Base-by-base conservation (phyloP, 2,113 vertebrate species). In the Chaetodon auriga region DNA sequence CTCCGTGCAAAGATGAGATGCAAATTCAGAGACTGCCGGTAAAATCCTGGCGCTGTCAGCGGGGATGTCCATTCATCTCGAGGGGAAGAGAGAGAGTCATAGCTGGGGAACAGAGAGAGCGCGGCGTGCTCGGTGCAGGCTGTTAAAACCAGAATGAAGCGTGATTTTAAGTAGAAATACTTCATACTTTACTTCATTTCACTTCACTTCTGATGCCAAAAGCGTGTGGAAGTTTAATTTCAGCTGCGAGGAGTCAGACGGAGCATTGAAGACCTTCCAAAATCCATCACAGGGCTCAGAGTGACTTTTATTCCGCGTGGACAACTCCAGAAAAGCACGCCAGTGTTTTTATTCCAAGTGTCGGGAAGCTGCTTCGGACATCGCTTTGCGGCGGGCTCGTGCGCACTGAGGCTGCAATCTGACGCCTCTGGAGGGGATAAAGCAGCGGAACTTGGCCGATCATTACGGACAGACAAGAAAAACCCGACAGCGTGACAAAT, bases 21-120 rank as follows among this genome's bases (percentile, higher is more conserved):
- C 83, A 78, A 84, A 95, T 92, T 1, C 53, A 0, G 41, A 10
- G 48, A 25, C 66, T 91, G 85, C 74, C 92, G 80, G 92, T 94
- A 93, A 95, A 94, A 93, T 77, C 51, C 80, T 78, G 68, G 60
- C 30, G 70, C 82, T 70, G 80, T 36, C 58, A 58, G 36, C 72
- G 57, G 48, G 45, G 74, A 82, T 71, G 68, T 82, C 70, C 86
- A 93, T 87, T 92, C 92, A 89, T 81, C 13, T 16, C 10, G 15
- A 21, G 8, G 16, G 35, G 30, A 19, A 63, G n/a, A 5, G 35
- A 69, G 30, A 55, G 51, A 43, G 54, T 60, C 23, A 55, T 3
- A 63, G 15, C 16, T 2, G n/a, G 5, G 2, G 18, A 2, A 2
- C 2, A 35, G 49, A 49, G 74, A 60, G 49, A n/a, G 36, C 51